Base-by-base conservation (phyloP, 2,888 invertebrate species). In the Euphydryas editha region DNA sequence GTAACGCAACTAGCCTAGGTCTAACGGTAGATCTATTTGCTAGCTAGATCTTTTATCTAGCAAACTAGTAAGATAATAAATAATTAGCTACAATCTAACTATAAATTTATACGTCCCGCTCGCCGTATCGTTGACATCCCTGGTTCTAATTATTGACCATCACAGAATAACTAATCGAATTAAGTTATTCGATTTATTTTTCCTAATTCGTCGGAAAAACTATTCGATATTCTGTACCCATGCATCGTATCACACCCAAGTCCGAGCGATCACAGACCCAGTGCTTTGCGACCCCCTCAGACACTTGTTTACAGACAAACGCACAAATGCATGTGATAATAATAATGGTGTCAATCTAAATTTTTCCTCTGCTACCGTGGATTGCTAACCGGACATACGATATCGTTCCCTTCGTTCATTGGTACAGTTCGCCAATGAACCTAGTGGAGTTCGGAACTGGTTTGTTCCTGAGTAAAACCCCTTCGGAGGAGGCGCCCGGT, bases 401-500 rank as follows among this genome's bases (percentile, higher is more conserved):
- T 74, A 75, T 69, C 67, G 69, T 72, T 81, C 80, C 74, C 87
- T 84, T 72, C 78, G 81, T 86, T 83, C 82, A 83, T 85, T 86
- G 85, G 78, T 75, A 81, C 88, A 97, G 97, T 93, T 97, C 97
- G 84, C 97, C 97, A 85, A 97, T 97, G 94, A 97, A 97, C 94
- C 95, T 98, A 94, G 98, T 98, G 92, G 98, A 98, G 95, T 97
- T 98, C 93, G 97, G 98, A 91, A 97, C 97, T 84, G 98, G 98
- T 92, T 95, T 98, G 90, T 98, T 98, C 94, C 94, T 95, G 90
- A 97, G 96, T 94, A 97, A 97, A 94, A 97, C 97, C 83, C 97
- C 97, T 85, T 97, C 97, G 88, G 97, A 97, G 94, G 97, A 97
- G 93, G 96, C 96, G 86, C 96, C 92, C 94, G 95, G 86, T 83